Evolutionary conservation across 2,797 vertebrate genomes (phyloP).

Genomic region (Lophotriccus pileatus): DNA sequence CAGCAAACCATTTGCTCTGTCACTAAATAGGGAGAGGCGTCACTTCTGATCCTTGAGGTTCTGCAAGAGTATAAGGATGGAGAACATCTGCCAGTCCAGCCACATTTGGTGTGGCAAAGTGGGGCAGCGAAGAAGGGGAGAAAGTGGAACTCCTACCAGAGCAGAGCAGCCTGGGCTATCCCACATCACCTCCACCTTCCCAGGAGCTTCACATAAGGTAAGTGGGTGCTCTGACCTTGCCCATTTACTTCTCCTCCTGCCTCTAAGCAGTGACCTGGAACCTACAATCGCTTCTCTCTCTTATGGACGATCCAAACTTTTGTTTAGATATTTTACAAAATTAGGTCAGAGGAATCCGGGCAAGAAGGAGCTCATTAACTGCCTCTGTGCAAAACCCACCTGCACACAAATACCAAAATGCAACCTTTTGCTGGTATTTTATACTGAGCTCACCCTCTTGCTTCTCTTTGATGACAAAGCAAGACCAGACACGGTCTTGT

Average conservation of each 20-base stretch:
- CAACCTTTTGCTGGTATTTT: background rate
- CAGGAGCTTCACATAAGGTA: rapidly evolving
- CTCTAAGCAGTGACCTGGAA: background rate
- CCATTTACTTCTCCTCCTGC: background rate
- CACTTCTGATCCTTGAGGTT: background rate
- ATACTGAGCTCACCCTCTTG: background rate
- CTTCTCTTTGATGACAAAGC: background rate
- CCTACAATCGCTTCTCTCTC: background rate
- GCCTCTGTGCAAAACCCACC: background rate
- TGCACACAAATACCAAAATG: background rate
- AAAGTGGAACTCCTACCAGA: background rate
- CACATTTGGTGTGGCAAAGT: background rate
- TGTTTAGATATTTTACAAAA: background rate
- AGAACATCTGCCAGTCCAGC: background rate
- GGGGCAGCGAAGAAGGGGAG: background rate
- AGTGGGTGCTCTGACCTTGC: background rate
- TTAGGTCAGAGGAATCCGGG: background rate
- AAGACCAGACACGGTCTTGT: background rate
- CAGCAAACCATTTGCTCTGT: rapidly evolving
- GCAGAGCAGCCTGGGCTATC: background rate
- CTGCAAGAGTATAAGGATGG: background rate
- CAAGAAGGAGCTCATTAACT: background rate
- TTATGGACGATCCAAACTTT: background rate
- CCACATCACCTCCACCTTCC: background rate
- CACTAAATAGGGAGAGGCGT: background rate